Percentiles rank a stretch among this genome's conserved stretches.
Conservation (phyloP, 2,888 invertebrate species). For the Cephonodes hylas region DNA sequence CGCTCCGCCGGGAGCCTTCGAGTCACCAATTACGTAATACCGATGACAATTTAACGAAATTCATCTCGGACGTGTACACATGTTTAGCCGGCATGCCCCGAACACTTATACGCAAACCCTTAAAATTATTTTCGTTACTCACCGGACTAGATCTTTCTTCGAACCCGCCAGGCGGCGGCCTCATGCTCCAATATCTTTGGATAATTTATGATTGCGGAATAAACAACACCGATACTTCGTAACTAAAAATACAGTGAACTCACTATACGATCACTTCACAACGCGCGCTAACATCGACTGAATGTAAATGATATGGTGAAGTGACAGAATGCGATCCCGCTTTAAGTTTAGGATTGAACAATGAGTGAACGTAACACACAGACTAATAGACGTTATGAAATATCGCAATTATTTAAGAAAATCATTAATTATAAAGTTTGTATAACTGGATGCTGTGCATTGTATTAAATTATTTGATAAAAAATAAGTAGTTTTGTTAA, state of each 20-base stretch:
- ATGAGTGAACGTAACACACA: neutral
- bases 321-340: neutral
- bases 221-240: neutral
- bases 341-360: neutral
- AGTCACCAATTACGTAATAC: constrained; percentile 37
- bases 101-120: neutral
- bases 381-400: neutral
- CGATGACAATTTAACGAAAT: constrained; percentile 26
- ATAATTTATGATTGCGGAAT: neutral
- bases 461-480: too few relatives aligned
- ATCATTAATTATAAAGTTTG: too few relatives aligned
- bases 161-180: constrained; percentile 2
- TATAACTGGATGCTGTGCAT: too few relatives aligned
- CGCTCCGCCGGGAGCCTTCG: constrained; percentile 20
- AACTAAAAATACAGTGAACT: neutral
- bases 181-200: neutral
- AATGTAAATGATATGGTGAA: neutral
- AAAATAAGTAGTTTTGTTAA: too few relatives aligned
- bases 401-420: too few relatives aligned
- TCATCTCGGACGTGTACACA: constrained; percentile 16
- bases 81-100: constrained; percentile 2
- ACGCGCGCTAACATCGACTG: neutral
- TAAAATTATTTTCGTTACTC: neutral
- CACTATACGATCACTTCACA: neutral
- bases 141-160: neutral